These are phyloP conservation scores for Chionis minor DNA, from an alignment of 2,113 vertebrate species.

Conservation along the genomic window DNA sequence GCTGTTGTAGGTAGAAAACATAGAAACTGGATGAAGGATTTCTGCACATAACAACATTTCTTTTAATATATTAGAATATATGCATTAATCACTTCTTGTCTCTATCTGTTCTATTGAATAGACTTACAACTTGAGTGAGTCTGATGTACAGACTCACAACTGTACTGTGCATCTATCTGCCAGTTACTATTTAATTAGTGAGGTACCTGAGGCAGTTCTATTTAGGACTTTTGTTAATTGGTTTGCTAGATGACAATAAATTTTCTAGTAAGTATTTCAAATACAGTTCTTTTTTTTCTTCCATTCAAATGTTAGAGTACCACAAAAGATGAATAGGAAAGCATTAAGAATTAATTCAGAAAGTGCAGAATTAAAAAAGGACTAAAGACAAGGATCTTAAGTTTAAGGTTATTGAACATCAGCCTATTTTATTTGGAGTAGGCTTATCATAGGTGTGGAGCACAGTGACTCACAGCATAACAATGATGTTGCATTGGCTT, in stretches of 20 bases:
- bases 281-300: background rate
- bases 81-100: conserved; percentile 43
- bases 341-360: background rate
- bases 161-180: background rate
- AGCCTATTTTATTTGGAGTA: background rate
- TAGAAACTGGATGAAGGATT: conserved; percentile 16
- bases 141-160: too few relatives aligned
- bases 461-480: background rate
- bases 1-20: conserved; percentile 18
- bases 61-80: conserved; percentile 53
- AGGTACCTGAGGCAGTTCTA: background rate
- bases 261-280: conserved; percentile 31
- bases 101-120: conserved; percentile 34
- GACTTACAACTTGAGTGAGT: conserved; percentile 23
- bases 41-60: conserved; percentile 24
- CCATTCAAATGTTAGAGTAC: conserved; percentile 1
- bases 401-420: background rate
- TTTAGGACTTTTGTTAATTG: background rate
- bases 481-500: background rate
- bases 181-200: conserved; percentile 37
- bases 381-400: background rate
- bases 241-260: background rate
- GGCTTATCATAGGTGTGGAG: background rate
- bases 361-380: background rate
- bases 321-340: background rate